Base-by-base conservation (phyloP, 2,888 invertebrate genomes). In the Mythimna vitellina region DNA sequence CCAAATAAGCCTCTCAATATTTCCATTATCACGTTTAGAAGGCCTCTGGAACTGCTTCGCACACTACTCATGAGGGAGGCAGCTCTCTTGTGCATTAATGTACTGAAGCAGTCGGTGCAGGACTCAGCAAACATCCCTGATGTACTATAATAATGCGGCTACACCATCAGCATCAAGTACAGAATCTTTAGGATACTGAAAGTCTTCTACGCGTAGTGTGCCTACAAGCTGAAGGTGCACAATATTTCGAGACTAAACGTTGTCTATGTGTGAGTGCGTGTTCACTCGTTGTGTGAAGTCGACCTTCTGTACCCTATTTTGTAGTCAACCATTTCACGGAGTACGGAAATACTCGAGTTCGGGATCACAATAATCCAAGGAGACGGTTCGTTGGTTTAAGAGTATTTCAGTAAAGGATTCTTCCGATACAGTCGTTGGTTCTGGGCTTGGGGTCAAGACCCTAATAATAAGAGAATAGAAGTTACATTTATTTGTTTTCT, bases 331-430 rank as follows among this genome's bases (percentile, higher is more conserved):
- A 22, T 46, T 38, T 20, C 20, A 64, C 38, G 46, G 38, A 46
- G 72, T 66, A 65, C 58, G 35, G 49, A 35, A 73, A 65, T 65
- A 58, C 65, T 71, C n/a, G 0, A 58, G 58, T 54, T 63, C 38
- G 51, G 64, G 56, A 35, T 57, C 57, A 61, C 49, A 70, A 66
- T 65, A 70, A 54, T 53, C 61, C n/a, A 17, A 51, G n/a, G 70
- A 62, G 32, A 65, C 22, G 81, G 72, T 72, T 79, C 76, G 81
- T 72, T 79, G 71, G 65, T 20, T 71, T 46, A 29, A 57, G 17
- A 70, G 60, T 80, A 56, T 70, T 75, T 46, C 46, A 53, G 42
- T 65, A 54, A 76, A 67, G 57, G 71, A 76, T 67, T 60, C 53
- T 62, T 65, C 57, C 29, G 80, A 62, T 66, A 63, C 32, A 57